Evolutionary conservation across 2,113 vertebrate genomes (phyloP).

Genomic region (Eleginops maclovinus): DNA sequence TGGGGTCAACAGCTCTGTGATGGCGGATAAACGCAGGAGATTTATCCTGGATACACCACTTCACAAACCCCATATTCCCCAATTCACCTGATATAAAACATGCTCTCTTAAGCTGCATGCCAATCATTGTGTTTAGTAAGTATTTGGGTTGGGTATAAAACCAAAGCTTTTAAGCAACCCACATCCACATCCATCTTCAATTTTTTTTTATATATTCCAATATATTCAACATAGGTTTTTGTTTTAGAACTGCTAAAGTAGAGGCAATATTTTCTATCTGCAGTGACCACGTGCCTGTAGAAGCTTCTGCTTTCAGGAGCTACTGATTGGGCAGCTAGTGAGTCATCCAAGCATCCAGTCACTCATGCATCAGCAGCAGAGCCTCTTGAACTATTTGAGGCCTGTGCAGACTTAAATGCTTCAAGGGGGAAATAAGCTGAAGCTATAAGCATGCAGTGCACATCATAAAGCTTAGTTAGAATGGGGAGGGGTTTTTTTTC

Average conservation of each 20-base stretch:
- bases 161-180: neutral
- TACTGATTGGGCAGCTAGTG: conserved; percentile 75
- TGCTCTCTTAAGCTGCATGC: neutral
- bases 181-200: neutral
- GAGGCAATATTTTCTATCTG: conserved; percentile 17
- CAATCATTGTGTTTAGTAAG: neutral
- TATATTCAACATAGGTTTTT: conserved; percentile 6
- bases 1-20: conserved; percentile 48
- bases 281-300: conserved; percentile 48
- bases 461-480: conserved; percentile 65
- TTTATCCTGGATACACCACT: conserved; percentile 27
- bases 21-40: conserved; percentile 16
- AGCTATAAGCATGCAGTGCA: conserved; percentile 69
- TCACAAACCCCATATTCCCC: conserved; percentile 23
- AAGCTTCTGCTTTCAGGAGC: conserved; percentile 64
- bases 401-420: conserved; percentile 76
- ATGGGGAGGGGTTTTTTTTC: conserved; percentile 32
- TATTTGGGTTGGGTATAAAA: too few species aligned
- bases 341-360: conserved; percentile 76
- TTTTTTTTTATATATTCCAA: neutral
- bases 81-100: neutral
- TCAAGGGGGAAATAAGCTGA: conserved; percentile 72
- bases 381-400: conserved; percentile 80
- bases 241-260: conserved; percentile 26
- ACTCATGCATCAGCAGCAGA: conserved; percentile 74